Evolutionary conservation across 2,797 vertebrate genomes (phyloP), one percentile per base, ranked within the genome.

Genomic region (Graptemys geographica): DNA sequence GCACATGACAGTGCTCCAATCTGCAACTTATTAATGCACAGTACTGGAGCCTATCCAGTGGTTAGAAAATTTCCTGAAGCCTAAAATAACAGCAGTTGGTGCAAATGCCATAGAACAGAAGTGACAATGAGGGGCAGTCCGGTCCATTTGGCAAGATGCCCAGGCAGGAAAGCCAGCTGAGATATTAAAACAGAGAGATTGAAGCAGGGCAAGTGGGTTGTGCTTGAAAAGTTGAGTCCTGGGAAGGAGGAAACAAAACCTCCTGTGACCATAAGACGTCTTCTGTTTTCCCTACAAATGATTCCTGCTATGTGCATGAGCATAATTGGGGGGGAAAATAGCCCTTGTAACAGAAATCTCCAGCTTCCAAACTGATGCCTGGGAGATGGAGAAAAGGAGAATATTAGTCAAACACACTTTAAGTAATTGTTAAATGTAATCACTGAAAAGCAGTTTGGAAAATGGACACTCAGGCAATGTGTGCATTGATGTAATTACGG

Each of bases 11-110:
- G 98, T 86, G 98, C 98, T 98, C 98, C 99, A 98, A 97, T 99
- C 99, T 99, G 99, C 99, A 99, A 98, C 98, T 98, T 98, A 99
- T 99, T 99, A 99, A 98, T 98, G 98, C 97, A 90, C 96, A 96
- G 98, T 97, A 94, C 98, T 99, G 99, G 99, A 99, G 98, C 98
- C 96, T 72, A 92, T 98, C 99, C 99, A 99, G 98, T 95, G 98
- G 97, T 98, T 98, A 97, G 98, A 98, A 98, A 96, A 98, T 98
- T 97, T 98, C 98, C 98, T 97, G 96, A 97, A 98, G 97, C 98
- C 96, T 97, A 96, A 97, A 98, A 97, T 98, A 98, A 97, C 97
- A 98, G 98, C 97, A 89, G 96, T 98, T 95, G 96, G 98, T 98
- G 94, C 96, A 90, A 97, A 97, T 97, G 91, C 97, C 98, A 96